Conservation (phyloP, 2,113 vertebrate genomes). For the Panthera uncia region DNA sequence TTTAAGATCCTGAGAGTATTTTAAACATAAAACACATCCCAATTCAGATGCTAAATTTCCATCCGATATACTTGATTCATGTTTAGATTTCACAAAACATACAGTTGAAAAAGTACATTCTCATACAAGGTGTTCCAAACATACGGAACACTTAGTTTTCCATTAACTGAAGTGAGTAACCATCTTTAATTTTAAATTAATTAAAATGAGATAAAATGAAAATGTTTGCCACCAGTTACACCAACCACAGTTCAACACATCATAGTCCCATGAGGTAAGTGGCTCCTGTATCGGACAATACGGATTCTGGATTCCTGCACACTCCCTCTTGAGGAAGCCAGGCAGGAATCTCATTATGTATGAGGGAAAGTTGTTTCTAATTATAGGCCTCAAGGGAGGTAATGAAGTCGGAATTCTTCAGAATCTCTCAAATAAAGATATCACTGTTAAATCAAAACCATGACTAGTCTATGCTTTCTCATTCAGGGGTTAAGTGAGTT, state of each 20-base stretch:
- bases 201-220: background rate
- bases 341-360: rapidly evolving
- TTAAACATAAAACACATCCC: background rate
- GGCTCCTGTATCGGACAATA: rapidly evolving
- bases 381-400: background rate
- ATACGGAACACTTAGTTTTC: background rate
- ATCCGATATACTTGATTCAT: background rate
- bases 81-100: constrained; percentile 35
- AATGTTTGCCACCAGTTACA: background rate
- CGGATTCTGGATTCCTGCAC: background rate
- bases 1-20: background rate
- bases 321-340: background rate
- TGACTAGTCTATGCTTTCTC: background rate
- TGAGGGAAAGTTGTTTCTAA: background rate
- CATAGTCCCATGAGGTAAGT: no score
- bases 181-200: background rate
- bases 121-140: background rate
- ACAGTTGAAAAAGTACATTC: background rate
- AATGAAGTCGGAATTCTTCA: constrained; percentile 41
- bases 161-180: background rate
- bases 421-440: constrained; percentile 8
- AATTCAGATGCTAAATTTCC: background rate
- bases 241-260: background rate
- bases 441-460: constrained; percentile 47
- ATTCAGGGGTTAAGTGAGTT: background rate